A percentile compares a stretch with the other conserved stretches of the same genome.
Evolutionary conservation across 2,797 vertebrate genomes (phyloP).

Genomic region (Choloepus didactylus): DNA sequence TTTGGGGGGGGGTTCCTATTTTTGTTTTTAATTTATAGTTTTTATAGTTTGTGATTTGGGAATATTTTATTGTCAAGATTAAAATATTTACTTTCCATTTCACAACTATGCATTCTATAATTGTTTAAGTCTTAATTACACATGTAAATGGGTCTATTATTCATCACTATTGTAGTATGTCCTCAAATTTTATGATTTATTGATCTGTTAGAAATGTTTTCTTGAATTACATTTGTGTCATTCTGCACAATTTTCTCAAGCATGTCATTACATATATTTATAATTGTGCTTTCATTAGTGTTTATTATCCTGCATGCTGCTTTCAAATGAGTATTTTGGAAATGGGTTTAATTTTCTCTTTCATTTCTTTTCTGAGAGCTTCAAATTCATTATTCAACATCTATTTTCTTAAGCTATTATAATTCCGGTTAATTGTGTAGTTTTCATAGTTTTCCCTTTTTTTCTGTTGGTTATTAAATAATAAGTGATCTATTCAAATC

Average conservation of each 20-base stretch:
- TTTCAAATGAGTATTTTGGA: too few species aligned
- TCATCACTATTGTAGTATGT: too few species aligned
- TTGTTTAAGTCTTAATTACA: background rate
- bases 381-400: background rate
- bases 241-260: too few species aligned
- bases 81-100: background rate
- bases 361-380: background rate
- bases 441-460: background rate
- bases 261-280: too few species aligned
- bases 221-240: too few species aligned
- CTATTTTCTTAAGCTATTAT: background rate
- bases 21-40: background rate
- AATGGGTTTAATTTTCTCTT: background rate
- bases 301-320: too few species aligned
- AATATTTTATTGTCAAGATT: background rate
- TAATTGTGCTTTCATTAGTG: too few species aligned
- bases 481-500: background rate
- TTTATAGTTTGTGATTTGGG: background rate
- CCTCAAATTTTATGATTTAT: too few species aligned
- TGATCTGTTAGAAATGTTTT: too few species aligned
- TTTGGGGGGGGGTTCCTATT: background rate
- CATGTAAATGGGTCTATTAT: background rate
- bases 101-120: background rate
- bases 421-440: background rate
- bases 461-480: background rate